Base-by-base conservation (phyloP, 2,113 vertebrate genomes). In the Sander lucioperca region DNA sequence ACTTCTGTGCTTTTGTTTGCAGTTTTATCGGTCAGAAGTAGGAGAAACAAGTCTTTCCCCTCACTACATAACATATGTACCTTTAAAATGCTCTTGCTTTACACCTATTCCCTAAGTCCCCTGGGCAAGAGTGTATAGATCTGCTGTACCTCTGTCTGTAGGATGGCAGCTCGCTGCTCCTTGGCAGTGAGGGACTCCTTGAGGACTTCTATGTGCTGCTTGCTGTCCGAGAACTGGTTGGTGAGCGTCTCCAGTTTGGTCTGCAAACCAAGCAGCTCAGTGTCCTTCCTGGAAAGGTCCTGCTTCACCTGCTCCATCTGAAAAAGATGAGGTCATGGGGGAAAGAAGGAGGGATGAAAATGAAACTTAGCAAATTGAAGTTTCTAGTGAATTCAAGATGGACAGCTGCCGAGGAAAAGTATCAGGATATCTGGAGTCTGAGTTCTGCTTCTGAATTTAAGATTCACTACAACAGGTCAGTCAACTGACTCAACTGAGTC, bases 141-240 rank as follows among this genome's bases (percentile, higher is more conserved):
- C 25, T 36, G n/a, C 25, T 56, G 85, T 89, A 99, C 98, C 97
- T 99, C 98, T 0, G 98, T 99, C 93, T 99, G 98, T 73, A 99
- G 91, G 80, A 99, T 99, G 88, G 98, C 98, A 74, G 98, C 97
- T 54, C 98, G 95, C 68, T 99, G 98, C 70, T 99, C 98, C 86
- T 99, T 99, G 45, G 98, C 98, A 33, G 98, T 99, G 15, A 99
- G 95, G 0, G 98, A 99, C 90, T 99, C 98, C 72, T 99, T 99
- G 25, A 99, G 96, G 19, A 99, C 98, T 85, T 99, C 98, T 1
- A 99, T 98, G 86, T 99, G 98, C 72, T 99, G 98, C 87, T 99
- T 99, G 94, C 98, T 99, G 88, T 99, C 98, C 36, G 98, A 99
- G 92, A 99, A 99, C 90, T 99, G 98, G 82, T 99, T 99, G 1